Evolutionary conservation across 2,888 invertebrate species (phyloP), one percentile per base, ranked within the genome.

Genomic region (Epistrophe grossulariae): DNA sequence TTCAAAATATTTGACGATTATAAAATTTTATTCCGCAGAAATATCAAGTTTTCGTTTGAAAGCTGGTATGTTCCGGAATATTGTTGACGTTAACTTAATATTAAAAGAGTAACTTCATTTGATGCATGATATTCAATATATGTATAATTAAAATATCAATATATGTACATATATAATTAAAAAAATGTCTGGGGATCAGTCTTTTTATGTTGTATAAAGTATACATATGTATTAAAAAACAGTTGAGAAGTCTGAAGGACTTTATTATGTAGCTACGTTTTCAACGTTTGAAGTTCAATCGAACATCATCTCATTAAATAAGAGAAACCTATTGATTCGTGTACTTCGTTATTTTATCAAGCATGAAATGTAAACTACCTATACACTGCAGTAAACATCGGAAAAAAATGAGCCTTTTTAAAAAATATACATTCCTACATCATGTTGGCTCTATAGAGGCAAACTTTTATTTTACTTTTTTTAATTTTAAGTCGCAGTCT

Each of bases 321-420:
- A 48, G 31, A 66, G 48, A 50, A 68, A 68, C 40, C 19, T 68
- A 81, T 81, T 77, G 79, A 71, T 70, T 48, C 57, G 57, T 48
- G 55, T 11, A 59, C 84, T 84, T 52, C 28, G 19, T 52, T 72
- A 76, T 84, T 77, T 68, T 80, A 80, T 80, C 72, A 84, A 73
- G 71, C 80, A 77, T 78, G n/a, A 62, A 80, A 84, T 70, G 76
- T 43, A 76, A 79, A 71, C 71, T 64, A 79, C 31, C 19, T 31
- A 60, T 40, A 9, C 52, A 52, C 11, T 17, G 13, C 17, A 19
- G 13, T 31, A 68, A 31, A 8, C 62, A 52, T 13, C 35, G 15
- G 52, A 70, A 43, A 66, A 64, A 72, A 38, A 15, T 38, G 17
- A 68, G 38, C 48, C 50, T 48, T 28, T 48, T 45, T 13, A 52